Evolutionary conservation across 2,113 vertebrate species (phyloP).

Genomic region (Lepisosteus oculatus): DNA sequence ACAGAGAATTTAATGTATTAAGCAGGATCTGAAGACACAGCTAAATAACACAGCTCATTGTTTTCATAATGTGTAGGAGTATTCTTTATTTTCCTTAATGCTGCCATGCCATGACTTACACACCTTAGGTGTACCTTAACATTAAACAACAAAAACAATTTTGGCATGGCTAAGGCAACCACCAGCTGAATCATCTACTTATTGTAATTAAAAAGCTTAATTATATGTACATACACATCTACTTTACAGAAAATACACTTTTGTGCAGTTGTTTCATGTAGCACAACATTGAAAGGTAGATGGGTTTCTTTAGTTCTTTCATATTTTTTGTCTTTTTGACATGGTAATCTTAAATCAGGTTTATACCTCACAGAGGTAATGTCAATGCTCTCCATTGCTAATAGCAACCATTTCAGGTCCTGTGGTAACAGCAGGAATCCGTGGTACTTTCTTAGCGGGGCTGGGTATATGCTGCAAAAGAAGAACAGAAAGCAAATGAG

Average conservation of each 20-base stretch:
- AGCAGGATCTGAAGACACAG: too few relatives aligned
- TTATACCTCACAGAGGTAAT: slow-evolving; percentile 58
- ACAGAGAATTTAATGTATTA: too few relatives aligned
- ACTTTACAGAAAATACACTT: not conserved
- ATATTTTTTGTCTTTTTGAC: not conserved
- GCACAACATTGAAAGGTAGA: not conserved
- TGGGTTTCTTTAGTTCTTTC: slow-evolving; percentile 8
- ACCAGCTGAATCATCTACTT: not conserved
- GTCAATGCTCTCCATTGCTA: slow-evolving; percentile 76
- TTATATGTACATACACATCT: not conserved
- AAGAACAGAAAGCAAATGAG: slow-evolving; percentile 22
- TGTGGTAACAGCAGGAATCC: slow-evolving; percentile 74
- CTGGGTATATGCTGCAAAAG: slow-evolving; percentile 83
- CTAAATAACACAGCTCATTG: too few relatives aligned
- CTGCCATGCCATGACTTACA: too few relatives aligned
- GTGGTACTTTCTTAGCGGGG: slow-evolving; percentile 93
- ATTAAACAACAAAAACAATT: not conserved
- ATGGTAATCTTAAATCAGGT: slow-evolving; percentile 11
- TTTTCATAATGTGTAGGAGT: too few relatives aligned
- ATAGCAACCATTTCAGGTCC: slow-evolving; percentile 69
- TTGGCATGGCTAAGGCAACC: not conserved
- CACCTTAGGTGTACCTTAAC: too few relatives aligned
- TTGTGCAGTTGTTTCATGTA: slow-evolving; percentile 1
- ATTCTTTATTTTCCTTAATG: too few relatives aligned
- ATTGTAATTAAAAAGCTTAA: not conserved